Conservation (phyloP, 2,113 vertebrate species). For the Axis porcinus region DNA sequence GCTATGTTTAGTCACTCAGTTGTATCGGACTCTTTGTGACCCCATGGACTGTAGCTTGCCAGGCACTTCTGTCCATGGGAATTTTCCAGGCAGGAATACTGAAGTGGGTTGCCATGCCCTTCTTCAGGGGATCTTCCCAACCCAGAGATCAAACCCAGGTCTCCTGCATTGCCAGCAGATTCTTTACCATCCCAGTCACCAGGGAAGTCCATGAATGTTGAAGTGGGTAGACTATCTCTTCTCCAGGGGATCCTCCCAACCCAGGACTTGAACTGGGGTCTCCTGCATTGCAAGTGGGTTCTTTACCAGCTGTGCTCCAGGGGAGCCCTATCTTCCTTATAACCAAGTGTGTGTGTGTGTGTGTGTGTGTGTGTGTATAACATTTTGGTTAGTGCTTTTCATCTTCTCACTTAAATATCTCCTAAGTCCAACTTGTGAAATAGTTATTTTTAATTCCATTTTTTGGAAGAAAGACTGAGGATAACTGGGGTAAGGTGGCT, state of each 20-base stretch:
- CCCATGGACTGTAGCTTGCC: background rate
- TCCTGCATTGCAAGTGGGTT: background rate
- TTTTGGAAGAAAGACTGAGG: background rate
- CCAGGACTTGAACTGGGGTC: background rate
- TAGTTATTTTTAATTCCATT: background rate
- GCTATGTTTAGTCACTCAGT: background rate
- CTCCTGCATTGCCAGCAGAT: background rate
- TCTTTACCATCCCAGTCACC: background rate
- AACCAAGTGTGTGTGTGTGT: background rate
- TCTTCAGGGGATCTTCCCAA: background rate
- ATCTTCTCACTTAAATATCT: background rate
- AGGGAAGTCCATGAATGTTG: background rate
- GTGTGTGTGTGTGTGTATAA: too few species aligned
- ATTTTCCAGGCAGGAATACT: background rate
- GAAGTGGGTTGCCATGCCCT: background rate
- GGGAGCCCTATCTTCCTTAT: background rate
- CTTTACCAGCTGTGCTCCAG: background rate
- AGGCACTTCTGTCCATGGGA: background rate
- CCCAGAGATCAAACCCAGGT: background rate
- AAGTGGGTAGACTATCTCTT: background rate
- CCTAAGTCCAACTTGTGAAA: background rate
- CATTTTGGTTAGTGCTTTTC: background rate
- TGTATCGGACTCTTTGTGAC: background rate
- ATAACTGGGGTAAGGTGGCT: background rate
- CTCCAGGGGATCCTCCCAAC: background rate